Conservation (phyloP, 2,113 vertebrate species). For the human region DNA sequence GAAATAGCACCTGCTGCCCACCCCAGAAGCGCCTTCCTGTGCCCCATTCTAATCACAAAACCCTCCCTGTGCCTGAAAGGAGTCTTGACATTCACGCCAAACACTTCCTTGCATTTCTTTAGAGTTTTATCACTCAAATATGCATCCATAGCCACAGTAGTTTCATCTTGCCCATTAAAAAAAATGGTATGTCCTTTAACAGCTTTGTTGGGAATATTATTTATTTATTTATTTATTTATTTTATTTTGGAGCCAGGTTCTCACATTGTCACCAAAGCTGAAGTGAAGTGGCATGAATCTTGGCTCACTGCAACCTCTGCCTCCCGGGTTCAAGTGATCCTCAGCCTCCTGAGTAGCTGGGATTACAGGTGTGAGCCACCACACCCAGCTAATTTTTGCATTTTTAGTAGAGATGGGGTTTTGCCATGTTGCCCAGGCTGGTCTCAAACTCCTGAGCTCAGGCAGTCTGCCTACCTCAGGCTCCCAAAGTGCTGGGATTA, state of each 20-base stretch:
- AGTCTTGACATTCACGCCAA: background rate
- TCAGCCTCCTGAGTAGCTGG: background rate
- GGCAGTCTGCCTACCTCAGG: background rate
- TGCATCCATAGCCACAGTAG: background rate
- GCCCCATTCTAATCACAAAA: background rate
- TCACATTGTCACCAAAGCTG: background rate
- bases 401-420: background rate
- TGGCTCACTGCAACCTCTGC: background rate
- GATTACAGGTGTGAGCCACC: background rate
- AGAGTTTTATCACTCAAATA: background rate
- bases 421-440: background rate
- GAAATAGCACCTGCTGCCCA: background rate
- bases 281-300: background rate
- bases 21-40: background rate
- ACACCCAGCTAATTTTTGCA: background rate
- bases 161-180: background rate
- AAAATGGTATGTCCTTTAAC: background rate
- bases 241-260: background rate
- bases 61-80: background rate
- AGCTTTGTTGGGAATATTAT: background rate
- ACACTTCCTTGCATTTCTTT: background rate
- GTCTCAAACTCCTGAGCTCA: background rate
- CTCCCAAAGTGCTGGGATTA: background rate
- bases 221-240: too few relatives aligned
- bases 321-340: background rate